Percentiles rank a stretch among this genome's conserved stretches.
These are phyloP conservation scores for Phoxinus dragarum DNA, from an alignment of 2,797 vertebrate genomes.

Conservation along the genomic window DNA sequence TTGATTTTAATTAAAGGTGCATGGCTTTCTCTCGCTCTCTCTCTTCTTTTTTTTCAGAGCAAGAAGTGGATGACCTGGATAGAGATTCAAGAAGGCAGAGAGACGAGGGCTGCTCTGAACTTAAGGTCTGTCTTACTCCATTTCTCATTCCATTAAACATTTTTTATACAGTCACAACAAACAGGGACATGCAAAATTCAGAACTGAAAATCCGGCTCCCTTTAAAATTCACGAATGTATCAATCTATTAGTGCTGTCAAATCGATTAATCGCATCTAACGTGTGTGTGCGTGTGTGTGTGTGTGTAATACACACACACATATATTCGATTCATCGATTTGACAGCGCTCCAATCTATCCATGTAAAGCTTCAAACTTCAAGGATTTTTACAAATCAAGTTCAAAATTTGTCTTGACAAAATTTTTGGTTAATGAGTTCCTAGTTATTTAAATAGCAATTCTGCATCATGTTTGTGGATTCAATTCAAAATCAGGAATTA, in stretches of 20 bases:
- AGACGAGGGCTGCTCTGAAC: background rate
- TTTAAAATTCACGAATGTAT: background rate
- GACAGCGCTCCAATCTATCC: too few species aligned
- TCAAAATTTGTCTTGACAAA: background rate
- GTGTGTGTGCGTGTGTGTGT: too few species aligned
- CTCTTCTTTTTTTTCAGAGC: conserved; percentile 23
- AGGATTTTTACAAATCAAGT: background rate
- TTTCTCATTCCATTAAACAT: conserved; percentile 30
- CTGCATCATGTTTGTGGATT: background rate
- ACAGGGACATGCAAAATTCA: background rate
- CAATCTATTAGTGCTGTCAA: background rate
- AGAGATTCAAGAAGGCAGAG: conserved; percentile 34
- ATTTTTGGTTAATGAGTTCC: background rate
- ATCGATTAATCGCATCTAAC: too few species aligned
- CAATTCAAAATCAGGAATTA: background rate
- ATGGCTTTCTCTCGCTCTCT: conserved; percentile 49
- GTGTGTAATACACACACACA: too few species aligned
- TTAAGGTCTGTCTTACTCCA: conserved; percentile 28
- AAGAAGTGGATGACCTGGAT: conserved; percentile 63
- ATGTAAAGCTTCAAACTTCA: background rate
- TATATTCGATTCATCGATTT: too few species aligned
- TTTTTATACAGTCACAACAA: background rate
- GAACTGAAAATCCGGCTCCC: background rate
- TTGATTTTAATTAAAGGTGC: conserved; percentile 87
- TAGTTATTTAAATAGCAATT: background rate